Evolutionary conservation across 1,140 invertebrate species (phyloP), one percentile per base, ranked within the genome.

Genomic region (Myzus persicae): DNA sequence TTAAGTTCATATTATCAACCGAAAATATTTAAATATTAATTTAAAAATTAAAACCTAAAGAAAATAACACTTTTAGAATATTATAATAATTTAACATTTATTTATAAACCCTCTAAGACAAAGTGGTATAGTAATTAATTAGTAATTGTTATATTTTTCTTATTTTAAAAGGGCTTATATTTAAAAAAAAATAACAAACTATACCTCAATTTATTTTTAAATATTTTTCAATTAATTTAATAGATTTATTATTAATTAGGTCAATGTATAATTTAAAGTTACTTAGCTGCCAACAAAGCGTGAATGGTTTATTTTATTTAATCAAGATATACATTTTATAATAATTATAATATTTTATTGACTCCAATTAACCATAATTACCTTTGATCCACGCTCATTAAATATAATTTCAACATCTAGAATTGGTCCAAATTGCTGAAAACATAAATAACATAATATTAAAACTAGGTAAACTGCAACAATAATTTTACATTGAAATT

Each of bases 331-430:
- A 81, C 22, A 54, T 46, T 92, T 44, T 82, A 92, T 92, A 82
- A 48, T 46, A n/a, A 81, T 76, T 91, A 76, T 92, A 48, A 81
- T 82, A 84, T 82, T 48, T 46, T 82, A 76, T 76, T 44, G 9
- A 92, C 2, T 38, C 38, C 8, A 92, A 48, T 84, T 76, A 91
- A 91, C 90, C 90, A 91, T 91, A 96, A 97, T 97, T 97, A 99
- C 99, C 98, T 99, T 99, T 94, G 98, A 99, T 95, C 99, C 99
- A 94, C 99, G 96, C 96, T 99, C 99, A 96, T 99, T 99, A 96
- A 99, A 99, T 95, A 99, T 99, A 95, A 99, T 99, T 97, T 99
- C 99, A 95, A 99, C 99, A 96, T 99, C 99, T 95, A 99, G 96
- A 95, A 99, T 99, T 95, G 97, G 97, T 94, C 99, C 99, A 96